phyloP scores from a whole-genome alignment of 2,113 vertebrate species.

The Eurypyga helias region DNA sequence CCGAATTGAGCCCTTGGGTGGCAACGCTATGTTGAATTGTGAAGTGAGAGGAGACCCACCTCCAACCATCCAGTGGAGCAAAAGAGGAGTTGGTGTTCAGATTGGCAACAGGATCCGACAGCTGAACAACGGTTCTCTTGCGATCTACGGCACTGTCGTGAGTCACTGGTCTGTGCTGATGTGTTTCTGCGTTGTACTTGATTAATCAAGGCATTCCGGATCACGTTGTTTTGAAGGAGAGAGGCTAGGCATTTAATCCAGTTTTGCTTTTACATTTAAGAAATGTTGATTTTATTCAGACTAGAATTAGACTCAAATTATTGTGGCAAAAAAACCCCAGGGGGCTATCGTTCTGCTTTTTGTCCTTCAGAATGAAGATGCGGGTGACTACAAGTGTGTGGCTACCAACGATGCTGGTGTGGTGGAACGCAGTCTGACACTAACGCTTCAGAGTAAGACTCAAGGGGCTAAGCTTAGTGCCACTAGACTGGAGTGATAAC shows the following conservation, averaged over 20 bases:
- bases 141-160: constrained; percentile 94
- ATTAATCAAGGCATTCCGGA: not conserved
- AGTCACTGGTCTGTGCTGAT: not conserved
- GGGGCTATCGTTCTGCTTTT: not conserved
- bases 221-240: not conserved
- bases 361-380: constrained; percentile 87
- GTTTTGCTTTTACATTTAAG: not conserved
- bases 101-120: constrained; percentile 86
- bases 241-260: not conserved
- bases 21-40: constrained; percentile 91
- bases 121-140: constrained; percentile 92
- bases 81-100: constrained; percentile 83
- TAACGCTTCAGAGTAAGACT: constrained; percentile 91
- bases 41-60: constrained; percentile 93
- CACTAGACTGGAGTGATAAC: not conserved
- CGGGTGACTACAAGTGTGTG: constrained; percentile 93
- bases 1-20: constrained; percentile 89
- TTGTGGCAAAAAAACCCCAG: fast-evolving
- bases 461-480: not conserved
- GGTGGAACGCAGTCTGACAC: constrained; percentile 86
- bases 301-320: not conserved
- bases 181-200: not conserved
- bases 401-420: constrained; percentile 92
- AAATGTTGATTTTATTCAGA: not conserved
- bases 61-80: constrained; percentile 93